Evolutionary conservation across 2,797 vertebrate genomes (phyloP).

Genomic region (Dendrocincla fuliginosa): DNA sequence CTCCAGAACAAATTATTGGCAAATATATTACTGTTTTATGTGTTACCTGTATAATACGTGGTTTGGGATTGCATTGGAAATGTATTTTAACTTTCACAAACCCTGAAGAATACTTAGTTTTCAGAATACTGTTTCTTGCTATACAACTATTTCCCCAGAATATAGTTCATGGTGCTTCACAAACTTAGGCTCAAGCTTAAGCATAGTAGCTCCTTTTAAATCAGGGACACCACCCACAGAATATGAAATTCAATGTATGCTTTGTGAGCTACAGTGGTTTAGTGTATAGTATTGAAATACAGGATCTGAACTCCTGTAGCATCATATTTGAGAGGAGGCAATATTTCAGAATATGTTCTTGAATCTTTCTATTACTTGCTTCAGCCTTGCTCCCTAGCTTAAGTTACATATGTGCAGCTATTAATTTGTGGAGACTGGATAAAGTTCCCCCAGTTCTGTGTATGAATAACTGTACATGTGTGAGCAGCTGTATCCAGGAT

Average conservation of each 20-base stretch:
- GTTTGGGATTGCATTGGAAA: neutral
- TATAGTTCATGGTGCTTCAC: neutral
- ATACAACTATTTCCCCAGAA: neutral
- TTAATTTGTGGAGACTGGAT: neutral
- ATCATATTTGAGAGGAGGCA: neutral
- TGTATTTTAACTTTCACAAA: neutral
- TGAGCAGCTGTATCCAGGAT: neutral
- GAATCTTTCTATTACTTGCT: neutral
- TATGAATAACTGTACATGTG: neutral
- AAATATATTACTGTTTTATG: neutral
- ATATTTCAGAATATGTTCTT: neutral
- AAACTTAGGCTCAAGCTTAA: neutral
- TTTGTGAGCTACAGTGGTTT: neutral
- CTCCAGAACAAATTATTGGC: neutral
- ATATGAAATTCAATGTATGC: neutral
- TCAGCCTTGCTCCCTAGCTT: neutral
- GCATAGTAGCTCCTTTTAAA: neutral
- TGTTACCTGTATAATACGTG: neutral
- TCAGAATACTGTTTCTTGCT: neutral
- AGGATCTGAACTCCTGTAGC: neutral
- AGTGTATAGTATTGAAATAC: neutral
- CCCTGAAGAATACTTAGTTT: neutral
- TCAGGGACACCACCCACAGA: neutral
- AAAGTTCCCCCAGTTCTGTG: neutral
- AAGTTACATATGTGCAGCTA: neutral